These are phyloP conservation scores for Eristalis intricaria DNA, from an alignment of 2,888 invertebrate genomes.

Conservation along the genomic window DNA sequence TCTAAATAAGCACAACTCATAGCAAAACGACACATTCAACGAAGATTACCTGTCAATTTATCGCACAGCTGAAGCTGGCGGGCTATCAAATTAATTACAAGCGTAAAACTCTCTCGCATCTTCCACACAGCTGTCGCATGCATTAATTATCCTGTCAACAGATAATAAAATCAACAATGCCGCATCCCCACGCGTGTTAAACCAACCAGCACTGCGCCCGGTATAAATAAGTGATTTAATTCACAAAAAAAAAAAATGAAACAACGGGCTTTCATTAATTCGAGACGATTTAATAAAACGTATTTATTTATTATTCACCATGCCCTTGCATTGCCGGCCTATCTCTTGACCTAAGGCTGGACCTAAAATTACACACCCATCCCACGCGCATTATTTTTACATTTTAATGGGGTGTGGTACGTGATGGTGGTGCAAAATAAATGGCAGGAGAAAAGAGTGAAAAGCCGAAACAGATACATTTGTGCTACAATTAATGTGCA, in stretches of 20 bases:
- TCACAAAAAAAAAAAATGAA: not conserved
- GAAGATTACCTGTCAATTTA: conserved; percentile 4
- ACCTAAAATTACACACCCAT: not conserved
- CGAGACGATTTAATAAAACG: not conserved
- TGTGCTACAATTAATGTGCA: conserved; percentile 27
- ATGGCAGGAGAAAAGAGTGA: conserved; percentile 16
- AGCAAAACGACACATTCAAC: not conserved
- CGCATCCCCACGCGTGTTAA: not conserved
- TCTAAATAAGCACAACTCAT: not conserved
- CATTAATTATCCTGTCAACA: conserved; percentile 27
- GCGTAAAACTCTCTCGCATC: not conserved
- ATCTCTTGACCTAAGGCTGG: not conserved
- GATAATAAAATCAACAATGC: conserved; percentile 8
- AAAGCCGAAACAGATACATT: conserved; percentile 1
- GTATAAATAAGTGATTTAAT: conserved; percentile 1
- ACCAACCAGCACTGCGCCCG: not conserved
- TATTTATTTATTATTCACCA: not conserved
- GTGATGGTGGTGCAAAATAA: conserved; percentile 29
- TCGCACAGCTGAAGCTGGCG: not conserved
- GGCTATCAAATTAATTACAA: conserved; percentile 15
- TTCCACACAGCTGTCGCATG: conserved; percentile 20
- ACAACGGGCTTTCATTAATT: not conserved
- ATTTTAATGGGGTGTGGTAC: conserved; percentile 55
- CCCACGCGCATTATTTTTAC: not conserved
- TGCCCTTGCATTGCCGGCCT: not conserved